Conservation (phyloP, 2,113 vertebrate species). For the Epinephelus moara region DNA sequence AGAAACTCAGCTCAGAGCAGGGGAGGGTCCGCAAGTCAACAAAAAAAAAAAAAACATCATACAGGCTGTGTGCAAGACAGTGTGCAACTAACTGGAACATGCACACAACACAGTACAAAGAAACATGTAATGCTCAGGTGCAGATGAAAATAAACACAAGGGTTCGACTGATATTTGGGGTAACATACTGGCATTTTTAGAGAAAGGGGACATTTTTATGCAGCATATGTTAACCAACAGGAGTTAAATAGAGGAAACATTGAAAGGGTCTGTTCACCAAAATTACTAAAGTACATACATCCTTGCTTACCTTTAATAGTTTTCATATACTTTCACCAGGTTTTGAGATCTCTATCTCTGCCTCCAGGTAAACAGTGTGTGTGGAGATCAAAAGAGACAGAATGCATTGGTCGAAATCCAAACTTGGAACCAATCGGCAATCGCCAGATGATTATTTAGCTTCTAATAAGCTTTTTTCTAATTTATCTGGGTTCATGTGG, state of each 20-base stretch:
- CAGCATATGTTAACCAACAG: background rate
- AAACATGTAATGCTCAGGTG: conserved; percentile 28
- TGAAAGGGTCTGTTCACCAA: conserved; percentile 5
- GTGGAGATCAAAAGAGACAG: too few relatives aligned
- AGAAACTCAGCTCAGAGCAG: conserved; percentile 80
- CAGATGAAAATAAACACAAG: conserved; percentile 26
- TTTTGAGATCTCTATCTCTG: background rate
- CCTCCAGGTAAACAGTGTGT: too few relatives aligned
- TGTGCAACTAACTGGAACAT: conserved; percentile 55
- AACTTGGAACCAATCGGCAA: too few relatives aligned
- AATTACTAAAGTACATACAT: background rate
- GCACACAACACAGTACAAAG: conserved; percentile 23
- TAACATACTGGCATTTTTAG: background rate
- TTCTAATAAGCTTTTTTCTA: too few relatives aligned
- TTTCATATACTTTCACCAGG: background rate
- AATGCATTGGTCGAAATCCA: too few relatives aligned
- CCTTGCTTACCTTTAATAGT: background rate
- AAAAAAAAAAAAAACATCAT: conserved; percentile 28
- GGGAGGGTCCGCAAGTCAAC: conserved; percentile 78
- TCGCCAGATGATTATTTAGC: too few relatives aligned
- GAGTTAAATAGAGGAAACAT: background rate
- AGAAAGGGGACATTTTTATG: conserved; percentile 4
- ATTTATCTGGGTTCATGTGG: too few relatives aligned
- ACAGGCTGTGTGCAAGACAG: conserved; percentile 30
- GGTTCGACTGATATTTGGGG: background rate